Percentiles rank a stretch among this genome's conserved stretches.
These are phyloP conservation scores for Pomacea maculata DNA, from an alignment of 1,140 invertebrate genomes.

Conservation along the genomic window DNA sequence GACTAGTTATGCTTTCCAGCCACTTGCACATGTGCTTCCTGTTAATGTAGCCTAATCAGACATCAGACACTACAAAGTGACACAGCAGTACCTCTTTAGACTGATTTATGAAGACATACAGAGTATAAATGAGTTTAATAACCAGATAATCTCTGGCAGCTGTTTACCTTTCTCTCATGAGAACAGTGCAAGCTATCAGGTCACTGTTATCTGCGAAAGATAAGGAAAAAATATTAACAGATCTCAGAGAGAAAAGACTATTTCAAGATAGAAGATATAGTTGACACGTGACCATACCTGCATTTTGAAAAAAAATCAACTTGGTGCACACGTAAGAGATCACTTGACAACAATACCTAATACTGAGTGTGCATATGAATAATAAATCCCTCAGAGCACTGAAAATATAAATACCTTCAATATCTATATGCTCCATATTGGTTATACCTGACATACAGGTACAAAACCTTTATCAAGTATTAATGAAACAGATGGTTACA, in stretches of 20 bases:
- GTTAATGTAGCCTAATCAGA: neutral
- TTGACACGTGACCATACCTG: no score
- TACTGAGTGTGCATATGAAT: neutral
- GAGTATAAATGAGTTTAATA: no score
- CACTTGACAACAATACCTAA: neutral
- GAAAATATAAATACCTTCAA: neutral
- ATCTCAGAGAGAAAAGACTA: neutral
- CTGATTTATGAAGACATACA: no score
- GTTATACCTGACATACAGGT: neutral
- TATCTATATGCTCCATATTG: neutral
- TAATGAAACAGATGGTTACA: neutral
- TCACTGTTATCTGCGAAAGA: slow-evolving; percentile 90
- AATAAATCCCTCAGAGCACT: neutral
- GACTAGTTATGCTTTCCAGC: no score
- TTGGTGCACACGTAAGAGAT: neutral
- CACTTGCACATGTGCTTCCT: no score
- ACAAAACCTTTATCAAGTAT: neutral
- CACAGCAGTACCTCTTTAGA: no score
- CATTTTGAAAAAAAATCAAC: neutral
- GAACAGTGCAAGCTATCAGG: slow-evolving; percentile 93
- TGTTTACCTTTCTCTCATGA: slow-evolving; percentile 81
- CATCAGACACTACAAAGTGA: neutral
- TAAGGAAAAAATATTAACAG: slow-evolving; percentile 12
- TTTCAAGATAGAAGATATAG: no score
- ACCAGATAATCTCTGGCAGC: neutral